These are phyloP conservation scores for Tineola bisselliella DNA, from an alignment of 2,888 invertebrate species.

Conservation along the genomic window DNA sequence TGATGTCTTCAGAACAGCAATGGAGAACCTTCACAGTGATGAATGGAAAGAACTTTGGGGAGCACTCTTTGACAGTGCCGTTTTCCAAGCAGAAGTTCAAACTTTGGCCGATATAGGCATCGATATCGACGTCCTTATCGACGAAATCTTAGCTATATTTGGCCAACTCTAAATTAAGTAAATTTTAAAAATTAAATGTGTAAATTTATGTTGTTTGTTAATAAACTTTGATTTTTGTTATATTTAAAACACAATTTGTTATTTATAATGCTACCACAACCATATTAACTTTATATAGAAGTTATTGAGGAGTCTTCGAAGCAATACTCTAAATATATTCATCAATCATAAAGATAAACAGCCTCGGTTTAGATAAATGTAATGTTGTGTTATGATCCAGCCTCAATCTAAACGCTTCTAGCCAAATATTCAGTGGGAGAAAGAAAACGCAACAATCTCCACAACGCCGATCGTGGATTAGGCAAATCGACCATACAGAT, in stretches of 20 bases:
- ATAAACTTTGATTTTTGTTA: neutral
- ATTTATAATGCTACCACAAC: too few relatives aligned
- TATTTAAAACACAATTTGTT: neutral
- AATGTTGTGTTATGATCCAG: neutral
- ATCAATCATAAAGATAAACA: neutral
- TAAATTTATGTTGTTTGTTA: neutral
- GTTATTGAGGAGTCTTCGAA: neutral
- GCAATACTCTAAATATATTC: neutral
- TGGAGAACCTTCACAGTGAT: conserved; percentile 38
- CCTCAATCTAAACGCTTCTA: neutral
- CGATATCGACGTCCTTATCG: conserved; percentile 25
- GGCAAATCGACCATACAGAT: conserved; percentile 39
- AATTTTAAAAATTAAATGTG: neutral
- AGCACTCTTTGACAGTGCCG: conserved; percentile 36
- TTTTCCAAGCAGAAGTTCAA: conserved; percentile 35
- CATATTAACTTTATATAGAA: too few relatives aligned
- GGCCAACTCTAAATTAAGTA: conserved; percentile 25
- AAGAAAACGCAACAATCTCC: conserved; percentile 27
- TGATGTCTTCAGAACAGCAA: conserved; percentile 36
- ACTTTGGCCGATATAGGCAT: conserved; percentile 37
- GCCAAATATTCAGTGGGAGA: conserved; percentile 18
- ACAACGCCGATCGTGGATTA: conserved; percentile 38
- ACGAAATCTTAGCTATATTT: conserved; percentile 37
- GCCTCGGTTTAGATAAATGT: neutral
- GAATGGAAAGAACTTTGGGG: conserved; percentile 34